Evolutionary conservation across 2,797 vertebrate species (phyloP), one percentile per base, ranked within the genome.

Genomic region (Pogonophryne albipinna): DNA sequence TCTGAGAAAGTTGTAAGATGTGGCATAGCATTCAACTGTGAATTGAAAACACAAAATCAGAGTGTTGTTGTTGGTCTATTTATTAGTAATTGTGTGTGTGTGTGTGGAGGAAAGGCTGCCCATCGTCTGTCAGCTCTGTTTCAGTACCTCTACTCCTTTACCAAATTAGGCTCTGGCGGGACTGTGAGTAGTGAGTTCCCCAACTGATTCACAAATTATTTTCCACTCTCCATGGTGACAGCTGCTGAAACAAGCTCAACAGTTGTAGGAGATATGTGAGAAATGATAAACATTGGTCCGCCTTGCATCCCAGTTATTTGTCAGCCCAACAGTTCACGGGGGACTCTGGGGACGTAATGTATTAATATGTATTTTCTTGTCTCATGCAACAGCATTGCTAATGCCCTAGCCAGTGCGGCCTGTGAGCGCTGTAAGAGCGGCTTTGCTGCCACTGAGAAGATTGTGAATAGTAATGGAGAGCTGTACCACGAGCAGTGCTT

Each of bases 401-500:
- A 97, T 17, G 98, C 98, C 0, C 95, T 99, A 80, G 98, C 98
- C 71, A 97, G 93, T 0, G 98, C 98, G 60, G 95, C 96, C 52
- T 99, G 98, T 0, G 98, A 99, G 86, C 94, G 97, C 79, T 99
- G 98, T 69, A 96, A 94, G 85, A 96, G 93, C 0, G 97, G 97
- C 74, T 99, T 99, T 53, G 96, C 95, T 0, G 95, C 97, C 0
- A 95, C 97, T 0, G 97, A 99, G 94, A 99, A 99, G 92, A 99
- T 99, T 0, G 98, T 99, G 74, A 99, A 92, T 88, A 99, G 98
- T 76, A 99, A 99, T 0, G 98, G 98, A 0, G 98, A 99, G 87
- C 94, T 99, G 82, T 99, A 98, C 90, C 98, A 99, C 0, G 97
- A 99, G 84, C 97, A 97, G 76, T 99, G 98, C 88, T 99, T 99